Evolutionary conservation across 2,888 invertebrate species (phyloP).

Genomic region (Oscheius sp.): DNA sequence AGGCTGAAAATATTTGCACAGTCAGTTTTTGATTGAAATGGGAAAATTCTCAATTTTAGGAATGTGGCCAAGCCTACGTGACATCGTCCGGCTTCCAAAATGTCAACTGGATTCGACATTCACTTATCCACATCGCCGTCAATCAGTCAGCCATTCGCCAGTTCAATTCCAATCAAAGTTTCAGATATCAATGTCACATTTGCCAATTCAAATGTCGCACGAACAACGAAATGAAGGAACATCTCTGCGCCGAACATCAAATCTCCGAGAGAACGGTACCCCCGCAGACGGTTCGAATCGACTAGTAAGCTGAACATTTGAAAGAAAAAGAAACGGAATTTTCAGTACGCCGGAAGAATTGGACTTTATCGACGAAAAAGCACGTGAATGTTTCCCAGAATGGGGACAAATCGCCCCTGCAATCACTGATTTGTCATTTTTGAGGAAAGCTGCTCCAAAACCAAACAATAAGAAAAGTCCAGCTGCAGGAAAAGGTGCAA

Average conservation of each 20-base stretch:
- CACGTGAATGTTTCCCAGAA: neutral
- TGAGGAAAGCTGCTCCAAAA: neutral
- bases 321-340: neutral
- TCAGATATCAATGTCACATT: conserved; percentile 9
- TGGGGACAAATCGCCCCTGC: neutral
- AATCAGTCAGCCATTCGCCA: neutral
- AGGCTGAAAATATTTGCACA: neutral
- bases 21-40: neutral
- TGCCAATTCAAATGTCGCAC: neutral
- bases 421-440: conserved; percentile 1
- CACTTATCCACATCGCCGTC: neutral
- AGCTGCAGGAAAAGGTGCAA: neutral
- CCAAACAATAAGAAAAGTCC: neutral
- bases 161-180: neutral
- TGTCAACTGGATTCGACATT: neutral
- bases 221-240: neutral
- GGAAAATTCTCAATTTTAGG: neutral
- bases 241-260: neutral
- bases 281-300: neutral
- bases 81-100: neutral
- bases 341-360: conserved; percentile 13
- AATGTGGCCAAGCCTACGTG: neutral
- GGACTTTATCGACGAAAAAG: neutral
- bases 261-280: neutral
- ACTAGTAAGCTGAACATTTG: conserved; percentile 15